Evolutionary conservation across 2,888 invertebrate species (phyloP).

Genomic region (Boloria euphrosyne): DNA sequence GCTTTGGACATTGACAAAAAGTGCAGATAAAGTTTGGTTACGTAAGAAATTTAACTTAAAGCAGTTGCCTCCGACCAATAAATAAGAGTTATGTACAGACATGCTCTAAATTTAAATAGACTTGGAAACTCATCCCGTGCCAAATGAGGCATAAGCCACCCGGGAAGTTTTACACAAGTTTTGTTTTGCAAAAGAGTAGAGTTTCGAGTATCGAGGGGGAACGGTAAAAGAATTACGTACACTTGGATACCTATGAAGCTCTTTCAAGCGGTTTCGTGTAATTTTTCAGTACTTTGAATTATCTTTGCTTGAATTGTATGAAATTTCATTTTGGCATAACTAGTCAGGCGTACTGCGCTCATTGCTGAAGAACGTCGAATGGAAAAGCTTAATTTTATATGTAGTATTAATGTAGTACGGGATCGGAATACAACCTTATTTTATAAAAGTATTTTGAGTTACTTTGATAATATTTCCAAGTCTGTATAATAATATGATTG

Average conservation of each 20-base stretch:
- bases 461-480: no score
- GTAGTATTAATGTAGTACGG: no score
- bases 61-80: conserved; percentile 24
- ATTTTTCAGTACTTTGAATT: conserved; percentile 9
- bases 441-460: no score
- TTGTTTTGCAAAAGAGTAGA: conserved; percentile 50
- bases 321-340: background rate
- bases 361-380: no score
- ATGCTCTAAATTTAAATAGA: conserved; percentile 53
- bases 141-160: conserved; percentile 53
- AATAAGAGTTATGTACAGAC: conserved; percentile 39
- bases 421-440: no score
- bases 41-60: conserved; percentile 12
- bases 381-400: no score
- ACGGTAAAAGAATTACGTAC: conserved; percentile 44
- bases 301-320: background rate
- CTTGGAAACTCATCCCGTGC: conserved; percentile 51
- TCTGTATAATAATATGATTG: no score
- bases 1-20: conserved; percentile 11
- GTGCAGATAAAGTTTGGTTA: conserved; percentile 21
- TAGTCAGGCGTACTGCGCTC: no score
- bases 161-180: conserved; percentile 50
- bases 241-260: conserved; percentile 29
- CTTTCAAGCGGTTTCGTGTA: conserved; percentile 20
- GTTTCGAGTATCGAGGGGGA: conserved; percentile 44